Conservation (phyloP, 1,140 invertebrate species). For the Sinella curviseta region DNA sequence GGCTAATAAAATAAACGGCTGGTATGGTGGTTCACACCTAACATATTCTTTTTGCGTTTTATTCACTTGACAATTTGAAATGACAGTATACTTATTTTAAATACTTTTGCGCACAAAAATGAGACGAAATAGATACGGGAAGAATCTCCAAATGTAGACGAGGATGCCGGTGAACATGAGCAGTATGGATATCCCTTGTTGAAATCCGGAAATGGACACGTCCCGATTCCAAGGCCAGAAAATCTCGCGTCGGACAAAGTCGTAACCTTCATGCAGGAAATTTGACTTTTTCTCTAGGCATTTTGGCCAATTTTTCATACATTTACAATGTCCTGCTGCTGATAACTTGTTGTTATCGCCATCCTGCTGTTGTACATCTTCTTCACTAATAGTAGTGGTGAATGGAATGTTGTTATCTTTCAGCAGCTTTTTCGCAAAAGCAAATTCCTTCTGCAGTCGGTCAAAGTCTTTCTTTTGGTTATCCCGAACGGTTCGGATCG, state of each 20-base stretch:
- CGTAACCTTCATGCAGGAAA: neutral
- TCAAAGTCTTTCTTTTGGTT: neutral
- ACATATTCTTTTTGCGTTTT: no score
- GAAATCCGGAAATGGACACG: neutral
- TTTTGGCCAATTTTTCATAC: no score
- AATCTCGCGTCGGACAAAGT: neutral
- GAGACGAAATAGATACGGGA: no score
- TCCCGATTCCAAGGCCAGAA: neutral
- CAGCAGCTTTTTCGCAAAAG: neutral
- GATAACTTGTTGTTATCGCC: no score
- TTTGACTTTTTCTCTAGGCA: neutral
- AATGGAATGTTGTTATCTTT: neutral
- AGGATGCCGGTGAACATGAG: neutral
- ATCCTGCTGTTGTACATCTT: no score
- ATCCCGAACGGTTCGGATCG: neutral
- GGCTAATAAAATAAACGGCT: no score
- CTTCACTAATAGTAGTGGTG: no score
- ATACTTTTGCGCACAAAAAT: no score
- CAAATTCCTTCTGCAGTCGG: neutral
- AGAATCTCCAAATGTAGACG: neutral
- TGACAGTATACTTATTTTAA: no score
- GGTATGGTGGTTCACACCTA: no score
- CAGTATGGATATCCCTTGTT: neutral
- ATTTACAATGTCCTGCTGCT: no score
- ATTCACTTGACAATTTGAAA: no score